These are phyloP conservation scores for Polypterus bichir DNA, from an alignment of 2,113 vertebrate genomes.

Conservation along the genomic window DNA sequence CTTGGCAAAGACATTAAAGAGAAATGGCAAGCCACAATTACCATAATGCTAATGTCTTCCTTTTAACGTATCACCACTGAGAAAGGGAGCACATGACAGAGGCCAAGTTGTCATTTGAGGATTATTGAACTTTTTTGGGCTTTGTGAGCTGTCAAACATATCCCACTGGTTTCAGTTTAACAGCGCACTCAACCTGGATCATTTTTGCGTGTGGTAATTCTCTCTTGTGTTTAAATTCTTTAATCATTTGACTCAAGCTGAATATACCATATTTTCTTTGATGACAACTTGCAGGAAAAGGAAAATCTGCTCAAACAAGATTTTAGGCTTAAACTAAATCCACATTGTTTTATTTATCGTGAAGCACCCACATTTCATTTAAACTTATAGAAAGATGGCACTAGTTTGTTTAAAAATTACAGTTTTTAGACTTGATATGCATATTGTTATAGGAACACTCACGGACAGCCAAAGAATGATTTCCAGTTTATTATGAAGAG, in stretches of 20 bases:
- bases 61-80: neutral
- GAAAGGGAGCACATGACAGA: neutral
- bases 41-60: slow-evolving; percentile 3
- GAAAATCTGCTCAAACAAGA: too few relatives aligned
- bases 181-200: neutral
- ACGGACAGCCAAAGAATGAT: too few relatives aligned
- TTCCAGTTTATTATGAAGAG: too few relatives aligned
- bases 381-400: too few relatives aligned
- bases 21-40: neutral
- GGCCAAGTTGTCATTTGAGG: slow-evolving; percentile 4
- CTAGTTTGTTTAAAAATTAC: too few relatives aligned
- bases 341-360: too few relatives aligned
- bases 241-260: neutral
- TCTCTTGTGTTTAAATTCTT: neutral
- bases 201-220: neutral
- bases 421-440: too few relatives aligned
- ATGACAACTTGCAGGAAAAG: too few relatives aligned
- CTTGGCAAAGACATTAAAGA: slow-evolving; percentile 1
- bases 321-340: too few relatives aligned
- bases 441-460: too few relatives aligned
- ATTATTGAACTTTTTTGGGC: neutral
- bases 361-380: too few relatives aligned
- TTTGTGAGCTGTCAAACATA: neutral
- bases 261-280: too few relatives aligned
- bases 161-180: neutral